Percentiles rank a stretch among this genome's conserved stretches.
Conservation (phyloP, 2,113 vertebrate species). For the Semnornis frantzii region DNA sequence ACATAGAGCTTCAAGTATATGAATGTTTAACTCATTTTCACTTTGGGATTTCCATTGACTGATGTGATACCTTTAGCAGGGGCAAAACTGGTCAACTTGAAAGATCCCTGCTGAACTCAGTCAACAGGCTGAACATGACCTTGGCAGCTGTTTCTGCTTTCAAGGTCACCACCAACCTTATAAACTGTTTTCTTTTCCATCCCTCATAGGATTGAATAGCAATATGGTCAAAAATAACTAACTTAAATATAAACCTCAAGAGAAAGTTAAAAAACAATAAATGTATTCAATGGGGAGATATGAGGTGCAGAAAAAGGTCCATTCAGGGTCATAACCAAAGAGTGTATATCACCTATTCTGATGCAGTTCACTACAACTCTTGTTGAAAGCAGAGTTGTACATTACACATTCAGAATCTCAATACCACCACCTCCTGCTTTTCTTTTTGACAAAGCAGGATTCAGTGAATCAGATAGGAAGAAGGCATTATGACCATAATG, state of each 20-base stretch:
- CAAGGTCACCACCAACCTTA: conserved; percentile 54
- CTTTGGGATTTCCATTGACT: conserved; percentile 7
- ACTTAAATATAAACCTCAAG: conserved; percentile 9
- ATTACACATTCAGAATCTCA: background rate
- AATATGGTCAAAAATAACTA: conserved; percentile 53
- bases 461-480: background rate
- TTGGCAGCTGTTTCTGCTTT: conserved; percentile 70
- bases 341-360: background rate
- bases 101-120: conserved; percentile 39
- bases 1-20: background rate
- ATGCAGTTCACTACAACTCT: background rate
- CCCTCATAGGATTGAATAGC: conserved; percentile 46
- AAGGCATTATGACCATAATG: background rate
- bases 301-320: conserved; percentile 6
- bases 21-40: background rate
- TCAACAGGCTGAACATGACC: conserved; percentile 23
- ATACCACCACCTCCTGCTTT: background rate
- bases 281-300: background rate
- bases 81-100: conserved; percentile 4
- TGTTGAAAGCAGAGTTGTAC: background rate
- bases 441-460: background rate
- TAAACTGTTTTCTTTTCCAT: conserved; percentile 56
- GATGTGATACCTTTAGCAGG: background rate
- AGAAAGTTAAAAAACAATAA: conserved; percentile 51
- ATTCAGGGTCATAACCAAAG: background rate